Evolutionary conservation across 30 jellyfish, hydroid and myxozoan species (phyloP), one percentile per base, ranked within the genome.

Genomic region (Nemopilema nomurai): DNA sequence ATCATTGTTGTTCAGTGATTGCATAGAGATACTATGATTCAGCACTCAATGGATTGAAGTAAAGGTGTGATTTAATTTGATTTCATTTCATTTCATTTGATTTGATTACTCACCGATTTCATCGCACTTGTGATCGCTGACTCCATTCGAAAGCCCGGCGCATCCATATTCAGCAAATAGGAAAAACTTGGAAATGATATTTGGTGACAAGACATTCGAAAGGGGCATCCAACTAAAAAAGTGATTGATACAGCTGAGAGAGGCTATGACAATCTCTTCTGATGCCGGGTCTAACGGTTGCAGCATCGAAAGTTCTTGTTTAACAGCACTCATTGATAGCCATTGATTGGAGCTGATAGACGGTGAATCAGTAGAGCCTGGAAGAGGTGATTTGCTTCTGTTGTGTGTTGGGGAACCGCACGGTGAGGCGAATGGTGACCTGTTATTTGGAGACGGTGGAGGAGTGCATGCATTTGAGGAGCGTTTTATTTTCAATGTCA

Each of bases 361-460:
- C 0, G 62, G 51, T 7, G 90, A 25, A 4, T 23, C 83, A 3
- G 83, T 0, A 23, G 25, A 8, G 29, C 82, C 73, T 23, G 18
- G 79, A 62, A 51, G 26, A 1, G 97, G 92, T 13, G 97, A 80
- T 20, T 84, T 57, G 68, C 78, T 81, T 52, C 90, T 67, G 32
- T 74, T 67, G 20, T 73, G 90, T 1, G 89, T 63, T 0, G 96
- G 96, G 21, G 97, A 89, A 18, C 64, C 67, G 64, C 90, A 57
- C 21, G 97, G 98, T 50, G 97, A 89, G 8, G 93, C 71, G n/a
- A 64, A 75, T 1, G 98, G 97, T 28, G 98, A 93, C 20, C 84
- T 91, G 24, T 67, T 80, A 64, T 86, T 93, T 22, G 98, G 98
- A 28, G 98, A 93, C 19, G 98, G 96, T 64, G 98, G 98, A 0